Conservation (phyloP, 2,113 vertebrate species). For the Pseudonaja textilis region DNA sequence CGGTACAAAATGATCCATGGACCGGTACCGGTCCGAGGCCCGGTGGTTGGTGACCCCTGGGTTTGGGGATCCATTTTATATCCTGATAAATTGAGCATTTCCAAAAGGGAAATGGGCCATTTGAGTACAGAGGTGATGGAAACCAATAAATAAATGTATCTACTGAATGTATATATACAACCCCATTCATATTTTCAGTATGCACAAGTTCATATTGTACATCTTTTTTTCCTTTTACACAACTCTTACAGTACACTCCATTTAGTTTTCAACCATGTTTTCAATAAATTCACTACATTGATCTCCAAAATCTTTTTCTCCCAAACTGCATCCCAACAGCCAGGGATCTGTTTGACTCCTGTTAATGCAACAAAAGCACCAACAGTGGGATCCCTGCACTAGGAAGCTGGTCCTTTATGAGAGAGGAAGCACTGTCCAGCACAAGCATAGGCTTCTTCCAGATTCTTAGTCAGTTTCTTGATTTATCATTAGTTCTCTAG, state of each 20-base stretch:
- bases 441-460: neutral
- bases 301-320: too few relatives aligned
- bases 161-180: neutral
- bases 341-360: too few relatives aligned
- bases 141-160: neutral
- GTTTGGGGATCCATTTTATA: neutral
- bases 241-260: neutral
- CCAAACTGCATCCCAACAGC: too few relatives aligned
- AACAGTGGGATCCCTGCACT: too few relatives aligned
- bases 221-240: neutral
- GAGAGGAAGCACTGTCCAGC: neutral
- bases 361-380: too few relatives aligned
- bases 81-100: neutral
- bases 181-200: neutral
- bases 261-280: neutral
- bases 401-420: neutral
- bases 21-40: too few relatives aligned
- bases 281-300: too few relatives aligned
- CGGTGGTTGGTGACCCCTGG: too few relatives aligned
- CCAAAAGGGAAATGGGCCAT: neutral
- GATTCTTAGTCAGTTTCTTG: neutral
- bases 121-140: neutral
- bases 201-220: neutral
- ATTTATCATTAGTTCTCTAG: neutral
- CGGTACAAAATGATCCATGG: too few relatives aligned